Base-by-base conservation (phyloP, 2,888 invertebrate species). In the Laspeyria flexula region DNA sequence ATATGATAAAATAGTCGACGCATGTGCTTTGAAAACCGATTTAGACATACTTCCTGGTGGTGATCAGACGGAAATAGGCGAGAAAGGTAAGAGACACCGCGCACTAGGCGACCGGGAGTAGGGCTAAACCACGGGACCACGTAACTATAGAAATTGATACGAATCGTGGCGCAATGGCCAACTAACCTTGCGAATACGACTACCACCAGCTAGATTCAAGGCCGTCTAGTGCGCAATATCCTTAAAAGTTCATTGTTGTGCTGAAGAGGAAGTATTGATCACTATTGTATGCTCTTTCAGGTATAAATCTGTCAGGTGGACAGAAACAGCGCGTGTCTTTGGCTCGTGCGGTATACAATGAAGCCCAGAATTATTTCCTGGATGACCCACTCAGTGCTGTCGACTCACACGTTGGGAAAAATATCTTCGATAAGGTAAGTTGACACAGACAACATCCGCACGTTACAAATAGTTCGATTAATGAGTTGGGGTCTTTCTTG, bases 11-110 rank as follows among this genome's bases (percentile, higher is more conserved):
- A 95, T 98, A 0, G 93, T 99, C 30, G 96, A 96, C 54, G 96
- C 97, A 0, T 99, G 99, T 86, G 99, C 99, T 0, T 92, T 99
- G 45, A 95, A 94, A 61, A 95, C 97, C 0, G 99, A 99, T 90
- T 95, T 99, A 66, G 96, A 97, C 41, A 97, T 99, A 90, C 88
- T 99, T 29, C 97, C 97, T 0, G 98, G 96, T 10, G 98, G 99
- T 0, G 99, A 99, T 92, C 94, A 95, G 78, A 99, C 99, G 0
- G 99, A 99, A 93, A 99, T 99, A 64, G 99, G 99, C 50, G 99
- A 99, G 89, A 99, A 99, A 90, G 97, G 97, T 83, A 93, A 43
- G 27, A n/a, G 13, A 25, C 3, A 15, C 5, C n/a, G n/a, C n/a
- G n/a, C n/a, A n/a, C n/a, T n/a, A n/a, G n/a, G n/a, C n/a, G n/a